Evolutionary conservation across 92 coral and sea anemone genomes (phyloP), one percentile per base, ranked within the genome.

Genomic region (Phymanthus crucifer): DNA sequence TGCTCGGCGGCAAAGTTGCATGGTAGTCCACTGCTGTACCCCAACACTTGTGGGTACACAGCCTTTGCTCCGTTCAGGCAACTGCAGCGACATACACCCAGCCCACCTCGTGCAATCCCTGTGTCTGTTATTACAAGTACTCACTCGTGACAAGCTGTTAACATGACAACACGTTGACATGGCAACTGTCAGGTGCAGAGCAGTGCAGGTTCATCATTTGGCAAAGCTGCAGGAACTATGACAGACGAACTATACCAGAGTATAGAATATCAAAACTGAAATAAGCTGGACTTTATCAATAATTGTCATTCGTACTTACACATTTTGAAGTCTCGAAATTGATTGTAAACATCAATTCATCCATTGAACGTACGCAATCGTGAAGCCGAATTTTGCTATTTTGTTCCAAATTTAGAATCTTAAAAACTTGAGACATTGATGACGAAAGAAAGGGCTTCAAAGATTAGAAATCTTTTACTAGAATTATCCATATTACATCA

Each of bases 121-220:
- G 86, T 82, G 16, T 66, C 86, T 37, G 86, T 82, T 32, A 82
- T 82, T 12, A 82, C 86, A 29, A 82, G 86, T 32, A 82, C 75
- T 0, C 32, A 58, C 36, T 40, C 73, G 12, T 80, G 84, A 80
- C 31, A 52, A 68, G 31, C 57, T 31, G 47, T 48, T 29, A 33
- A 56, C 37, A 12, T 69, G 23, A 32, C 19, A 32, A 47, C 29
- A 13, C 12, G 38, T 57, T 35, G 38, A 11, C 66, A 76, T 58
- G 26, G 6, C 16, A 69, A 18, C 29, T 2, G 9, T 36, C 34
- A 37, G 31, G 38, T 40, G 47, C 26, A 61, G 32, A 11, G 36
- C 32, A 27, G 33, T 0, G 8, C 34, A 61, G 67, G 67, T 54
- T 54, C 26, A 21, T 14, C 64, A 54, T 54, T 2, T 43, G 48